Evolutionary conservation across 2,113 vertebrate species (phyloP).

Genomic region (Progne subis): DNA sequence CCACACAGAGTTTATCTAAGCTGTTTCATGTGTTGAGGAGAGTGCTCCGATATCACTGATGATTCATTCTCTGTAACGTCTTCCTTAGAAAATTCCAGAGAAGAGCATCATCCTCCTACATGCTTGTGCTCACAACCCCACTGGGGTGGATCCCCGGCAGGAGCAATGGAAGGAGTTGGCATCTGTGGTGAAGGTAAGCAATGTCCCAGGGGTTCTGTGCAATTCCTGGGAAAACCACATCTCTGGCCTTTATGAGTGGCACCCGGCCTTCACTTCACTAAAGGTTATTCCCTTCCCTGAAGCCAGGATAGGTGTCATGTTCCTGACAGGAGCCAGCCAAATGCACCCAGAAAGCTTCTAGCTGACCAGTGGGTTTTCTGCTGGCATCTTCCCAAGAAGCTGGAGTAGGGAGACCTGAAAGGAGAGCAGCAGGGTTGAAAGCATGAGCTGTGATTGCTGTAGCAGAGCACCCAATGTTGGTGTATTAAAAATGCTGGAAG

Average conservation of each 20-base stretch:
- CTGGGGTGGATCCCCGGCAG: slow-evolving; percentile 90
- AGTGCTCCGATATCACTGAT: background rate
- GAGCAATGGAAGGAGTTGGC: slow-evolving; percentile 97
- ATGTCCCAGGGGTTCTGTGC: too few species aligned
- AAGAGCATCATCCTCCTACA: slow-evolving; percentile 91
- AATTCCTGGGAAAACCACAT: background rate
- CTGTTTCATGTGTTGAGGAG: background rate
- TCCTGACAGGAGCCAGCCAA: background rate
- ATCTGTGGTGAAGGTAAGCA: slow-evolving; percentile 83
- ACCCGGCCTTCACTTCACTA: rapidly evolving
- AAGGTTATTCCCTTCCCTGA: background rate
- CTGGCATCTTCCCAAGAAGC: background rate
- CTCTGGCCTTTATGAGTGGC: background rate
- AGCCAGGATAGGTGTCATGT: background rate
- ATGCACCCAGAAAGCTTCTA: background rate
- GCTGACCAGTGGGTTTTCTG: background rate
- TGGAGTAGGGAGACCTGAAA: background rate
- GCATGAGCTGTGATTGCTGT: background rate
- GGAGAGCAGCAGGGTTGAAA: background rate
- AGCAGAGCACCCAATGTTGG: background rate
- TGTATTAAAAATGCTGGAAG: background rate
- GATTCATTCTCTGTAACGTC: background rate
- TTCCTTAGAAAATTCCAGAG: slow-evolving; percentile 91
- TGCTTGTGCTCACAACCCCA: slow-evolving; percentile 97
- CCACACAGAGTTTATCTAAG: background rate